phyloP scores from a whole-genome alignment of 2,797 vertebrate species.

The Falco berigora region DNA sequence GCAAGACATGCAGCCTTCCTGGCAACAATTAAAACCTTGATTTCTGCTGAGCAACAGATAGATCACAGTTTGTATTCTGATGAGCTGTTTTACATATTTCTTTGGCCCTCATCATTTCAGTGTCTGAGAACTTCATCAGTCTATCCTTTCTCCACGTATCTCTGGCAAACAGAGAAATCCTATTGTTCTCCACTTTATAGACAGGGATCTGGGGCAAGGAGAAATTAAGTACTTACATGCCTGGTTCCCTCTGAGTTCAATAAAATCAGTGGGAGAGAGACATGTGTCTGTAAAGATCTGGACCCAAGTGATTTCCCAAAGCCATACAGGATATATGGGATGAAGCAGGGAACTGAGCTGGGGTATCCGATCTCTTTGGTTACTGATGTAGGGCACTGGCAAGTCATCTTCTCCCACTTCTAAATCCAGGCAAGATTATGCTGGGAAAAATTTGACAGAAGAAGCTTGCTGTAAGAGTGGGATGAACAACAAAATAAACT shows the following conservation, averaged over 20 bases:
- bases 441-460: neutral
- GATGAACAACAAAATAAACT: neutral
- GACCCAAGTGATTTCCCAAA: neutral
- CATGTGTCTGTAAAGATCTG: neutral
- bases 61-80: slow-evolving; percentile 29
- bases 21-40: slow-evolving; percentile 30
- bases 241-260: neutral
- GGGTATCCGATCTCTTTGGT: neutral
- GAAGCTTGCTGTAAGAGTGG: neutral
- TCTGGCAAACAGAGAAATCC: slow-evolving; percentile 13
- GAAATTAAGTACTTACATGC: neutral
- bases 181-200: neutral
- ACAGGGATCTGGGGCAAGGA: neutral
- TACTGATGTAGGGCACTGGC: neutral
- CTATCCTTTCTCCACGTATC: slow-evolving; percentile 2
- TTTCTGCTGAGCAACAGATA: slow-evolving; percentile 1
- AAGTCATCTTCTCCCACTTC: neutral
- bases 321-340: neutral
- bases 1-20: neutral
- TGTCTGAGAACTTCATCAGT: slow-evolving; percentile 9
- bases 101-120: slow-evolving; percentile 12
- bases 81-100: slow-evolving; percentile 24
- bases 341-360: neutral
- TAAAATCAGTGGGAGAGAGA: neutral
- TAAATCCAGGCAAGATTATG: neutral